These are phyloP conservation scores for Zosterops borbonicus DNA, from an alignment of 2,113 vertebrate genomes.

Conservation along the genomic window DNA sequence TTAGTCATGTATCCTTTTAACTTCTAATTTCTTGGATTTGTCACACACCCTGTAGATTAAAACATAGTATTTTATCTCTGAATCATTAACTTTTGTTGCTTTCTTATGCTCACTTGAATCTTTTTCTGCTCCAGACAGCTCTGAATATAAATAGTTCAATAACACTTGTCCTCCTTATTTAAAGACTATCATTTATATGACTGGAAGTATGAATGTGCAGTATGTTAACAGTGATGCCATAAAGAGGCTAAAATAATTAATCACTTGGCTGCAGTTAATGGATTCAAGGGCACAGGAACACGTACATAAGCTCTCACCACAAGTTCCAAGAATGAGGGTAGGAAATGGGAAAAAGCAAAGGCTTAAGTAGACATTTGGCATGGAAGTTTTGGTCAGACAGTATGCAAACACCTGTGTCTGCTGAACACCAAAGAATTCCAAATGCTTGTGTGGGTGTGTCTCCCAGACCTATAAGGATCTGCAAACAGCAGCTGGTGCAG, in stretches of 20 bases:
- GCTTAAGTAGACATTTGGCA: not conserved
- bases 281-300: constrained; percentile 73
- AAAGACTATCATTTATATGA: constrained; percentile 66
- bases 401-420: accelerated
- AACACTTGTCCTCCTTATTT: constrained; percentile 70
- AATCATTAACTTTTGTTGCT: constrained; percentile 71
- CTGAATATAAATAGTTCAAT: constrained; percentile 76
- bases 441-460: not conserved
- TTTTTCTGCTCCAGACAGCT: constrained; percentile 62
- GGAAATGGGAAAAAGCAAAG: not conserved
- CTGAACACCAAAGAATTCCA: not conserved
- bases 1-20: not conserved
- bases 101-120: constrained; percentile 39
- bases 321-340: not conserved
- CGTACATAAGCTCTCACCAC: not conserved
- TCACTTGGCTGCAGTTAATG: constrained; percentile 63
- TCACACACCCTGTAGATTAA: constrained; percentile 57
- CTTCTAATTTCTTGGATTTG: constrained; percentile 22
- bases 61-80: constrained; percentile 62
- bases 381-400: not conserved
- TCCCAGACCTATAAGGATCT: not conserved
- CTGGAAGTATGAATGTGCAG: constrained; percentile 68
- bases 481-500: not conserved
- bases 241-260: constrained; percentile 77
- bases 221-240: constrained; percentile 71